Conservation (phyloP, 2,888 invertebrate species). For the Pristionchus fissidentatus region DNA sequence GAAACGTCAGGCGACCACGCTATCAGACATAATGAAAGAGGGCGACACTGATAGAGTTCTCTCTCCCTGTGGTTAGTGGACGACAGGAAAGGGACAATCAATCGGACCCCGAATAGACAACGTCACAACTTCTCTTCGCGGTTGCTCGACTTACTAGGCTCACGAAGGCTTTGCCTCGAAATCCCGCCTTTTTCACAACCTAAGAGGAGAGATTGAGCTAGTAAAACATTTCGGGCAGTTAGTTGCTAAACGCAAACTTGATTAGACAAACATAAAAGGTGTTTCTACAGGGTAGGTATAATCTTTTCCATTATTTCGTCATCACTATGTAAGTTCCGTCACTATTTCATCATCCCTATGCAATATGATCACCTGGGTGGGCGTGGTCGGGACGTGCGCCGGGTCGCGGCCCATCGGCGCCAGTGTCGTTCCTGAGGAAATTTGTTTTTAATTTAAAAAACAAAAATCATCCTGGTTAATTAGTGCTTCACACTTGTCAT, state of each 20-base stretch:
- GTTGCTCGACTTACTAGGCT: conserved; percentile 54
- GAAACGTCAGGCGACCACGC: background rate
- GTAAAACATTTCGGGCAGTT: too few relatives aligned
- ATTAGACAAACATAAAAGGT: background rate
- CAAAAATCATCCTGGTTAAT: too few relatives aligned
- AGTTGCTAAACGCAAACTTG: background rate
- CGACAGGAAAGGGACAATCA: conserved; percentile 16
- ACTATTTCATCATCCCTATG: background rate
- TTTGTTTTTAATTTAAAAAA: too few relatives aligned
- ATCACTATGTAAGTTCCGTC: background rate
- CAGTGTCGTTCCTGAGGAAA: conserved; percentile 29
- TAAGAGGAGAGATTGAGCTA: conserved; percentile 45
- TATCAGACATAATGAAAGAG: background rate
- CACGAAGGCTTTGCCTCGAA: conserved; percentile 58
- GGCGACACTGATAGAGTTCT: background rate
- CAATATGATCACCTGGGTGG: conserved; percentile 13
- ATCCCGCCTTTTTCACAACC: conserved; percentile 57
- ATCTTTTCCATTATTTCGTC: background rate
- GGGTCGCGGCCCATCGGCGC: conserved; percentile 33
- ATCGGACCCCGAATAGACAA: background rate
- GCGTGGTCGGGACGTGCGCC: conserved; percentile 37
- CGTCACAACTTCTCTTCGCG: too few relatives aligned
- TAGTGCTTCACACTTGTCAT: too few relatives aligned
- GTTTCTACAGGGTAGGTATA: background rate
- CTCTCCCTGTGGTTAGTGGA: background rate